Conservation (phyloP, 2,113 vertebrate species). For the Eudorcas thomsonii region DNA sequence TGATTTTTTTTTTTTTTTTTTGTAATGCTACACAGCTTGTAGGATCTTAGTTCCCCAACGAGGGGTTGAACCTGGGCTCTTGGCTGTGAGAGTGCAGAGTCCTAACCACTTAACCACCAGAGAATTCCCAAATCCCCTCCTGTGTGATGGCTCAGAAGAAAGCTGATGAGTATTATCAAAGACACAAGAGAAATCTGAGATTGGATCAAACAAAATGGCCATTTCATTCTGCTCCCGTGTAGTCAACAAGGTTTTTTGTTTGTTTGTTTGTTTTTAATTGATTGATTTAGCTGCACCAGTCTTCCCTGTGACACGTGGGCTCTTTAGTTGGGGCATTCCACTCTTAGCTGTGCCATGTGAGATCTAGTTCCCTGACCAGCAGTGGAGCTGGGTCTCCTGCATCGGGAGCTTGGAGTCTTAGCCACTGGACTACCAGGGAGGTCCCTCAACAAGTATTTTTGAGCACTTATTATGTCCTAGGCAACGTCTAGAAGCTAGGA, state of each 20-base stretch:
- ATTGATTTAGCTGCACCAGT: not conserved
- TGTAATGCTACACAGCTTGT: not conserved
- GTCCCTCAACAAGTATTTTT: not conserved
- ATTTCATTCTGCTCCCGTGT: not conserved
- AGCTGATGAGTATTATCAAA: not conserved
- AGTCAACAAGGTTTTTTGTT: not conserved
- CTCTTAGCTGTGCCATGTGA: not conserved
- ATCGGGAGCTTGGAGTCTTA: not conserved
- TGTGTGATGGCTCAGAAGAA: not conserved
- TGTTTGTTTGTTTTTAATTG: not conserved
- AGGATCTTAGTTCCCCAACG: not conserved
- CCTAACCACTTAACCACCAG: not conserved
- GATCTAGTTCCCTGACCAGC: not conserved
- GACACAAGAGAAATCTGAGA: not conserved
- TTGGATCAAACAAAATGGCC: not conserved
- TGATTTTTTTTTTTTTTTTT: fast-evolving
- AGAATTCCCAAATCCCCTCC: not conserved
- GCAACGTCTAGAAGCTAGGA: not conserved
- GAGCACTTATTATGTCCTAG: not conserved
- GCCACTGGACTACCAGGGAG: not conserved
- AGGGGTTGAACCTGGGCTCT: not conserved
- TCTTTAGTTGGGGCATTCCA: not conserved
- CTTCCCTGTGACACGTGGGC: not conserved
- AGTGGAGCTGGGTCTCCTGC: not conserved
- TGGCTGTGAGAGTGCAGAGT: not conserved